Conservation (phyloP, 2,113 vertebrate species). For the Tetraodon nigroviridis region DNA sequence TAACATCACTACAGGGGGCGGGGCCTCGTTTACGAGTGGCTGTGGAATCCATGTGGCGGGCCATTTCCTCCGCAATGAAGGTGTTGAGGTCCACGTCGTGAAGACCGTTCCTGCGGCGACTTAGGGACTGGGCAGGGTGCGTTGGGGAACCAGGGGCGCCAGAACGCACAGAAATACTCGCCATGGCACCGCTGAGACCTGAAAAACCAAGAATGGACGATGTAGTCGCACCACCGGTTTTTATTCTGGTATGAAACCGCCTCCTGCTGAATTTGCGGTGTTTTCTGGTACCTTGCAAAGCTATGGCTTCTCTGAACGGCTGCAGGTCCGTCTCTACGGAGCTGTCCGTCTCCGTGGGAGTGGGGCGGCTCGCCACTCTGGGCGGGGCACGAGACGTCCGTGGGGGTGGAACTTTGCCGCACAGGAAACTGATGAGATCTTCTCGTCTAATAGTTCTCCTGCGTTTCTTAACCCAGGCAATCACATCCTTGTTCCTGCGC, state of each 20-base stretch:
- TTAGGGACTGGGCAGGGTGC: slow-evolving; percentile 82
- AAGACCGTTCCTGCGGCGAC: slow-evolving; percentile 96
- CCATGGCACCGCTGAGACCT: slow-evolving; percentile 99
- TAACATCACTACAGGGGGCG: slow-evolving; percentile 95
- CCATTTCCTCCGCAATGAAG: slow-evolving; percentile 99
- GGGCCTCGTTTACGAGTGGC: slow-evolving; percentile 97
- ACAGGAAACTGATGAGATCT: slow-evolving; percentile 99
- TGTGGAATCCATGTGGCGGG: slow-evolving; percentile 95
- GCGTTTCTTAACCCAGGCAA: slow-evolving; percentile 98
- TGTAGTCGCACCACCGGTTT: background rate
- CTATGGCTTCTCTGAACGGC: slow-evolving; percentile 99
- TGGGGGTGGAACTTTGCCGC: slow-evolving; percentile 95
- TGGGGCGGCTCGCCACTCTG: slow-evolving; percentile 86
- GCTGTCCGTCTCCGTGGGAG: slow-evolving; percentile 88
- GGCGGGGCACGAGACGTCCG: slow-evolving; percentile 89
- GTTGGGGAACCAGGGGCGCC: slow-evolving; percentile 97
- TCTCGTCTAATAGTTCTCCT: slow-evolving; percentile 96
- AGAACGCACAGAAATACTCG: slow-evolving; percentile 97
- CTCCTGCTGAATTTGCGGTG: background rate
- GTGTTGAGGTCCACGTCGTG: slow-evolving; percentile 99
- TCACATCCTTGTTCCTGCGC: slow-evolving; percentile 94
- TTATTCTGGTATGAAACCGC: background rate
- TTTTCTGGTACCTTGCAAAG: slow-evolving; percentile 86
- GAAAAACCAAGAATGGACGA: background rate
- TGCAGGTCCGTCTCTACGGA: slow-evolving; percentile 98